phyloP scores from a whole-genome alignment of 2,113 vertebrate genomes.

The Elephantulus edwardii region DNA sequence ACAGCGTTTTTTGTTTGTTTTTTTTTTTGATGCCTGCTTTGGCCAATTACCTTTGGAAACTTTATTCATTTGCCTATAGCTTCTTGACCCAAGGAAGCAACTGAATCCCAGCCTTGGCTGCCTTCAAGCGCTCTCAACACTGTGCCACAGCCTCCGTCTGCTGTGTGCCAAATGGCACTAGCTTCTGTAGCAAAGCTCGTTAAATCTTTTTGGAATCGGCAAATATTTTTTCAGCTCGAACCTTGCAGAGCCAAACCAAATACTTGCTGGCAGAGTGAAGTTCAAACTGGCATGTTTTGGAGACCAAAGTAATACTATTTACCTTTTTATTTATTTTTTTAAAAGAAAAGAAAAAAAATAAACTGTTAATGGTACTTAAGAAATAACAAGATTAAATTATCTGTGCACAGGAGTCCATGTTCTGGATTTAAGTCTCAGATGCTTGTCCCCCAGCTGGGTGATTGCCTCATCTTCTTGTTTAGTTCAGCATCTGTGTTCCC shows the following conservation, averaged over 20 bases:
- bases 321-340: conserved; percentile 54
- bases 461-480: conserved; percentile 64
- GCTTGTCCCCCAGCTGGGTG: conserved; percentile 35
- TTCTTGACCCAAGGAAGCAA: conserved; percentile 77
- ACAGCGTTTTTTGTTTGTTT: no score
- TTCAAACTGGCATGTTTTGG: conserved; percentile 84
- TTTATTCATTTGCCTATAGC: conserved; percentile 79
- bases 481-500: conserved; percentile 8
- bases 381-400: conserved; percentile 78
- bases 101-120: conserved; percentile 75
- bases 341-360: conserved; percentile 74
- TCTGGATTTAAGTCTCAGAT: conserved; percentile 57
- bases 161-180: conserved; percentile 86
- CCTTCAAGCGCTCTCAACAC: conserved; percentile 77
- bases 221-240: conserved; percentile 83
- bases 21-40: conserved; percentile 71
- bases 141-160: conserved; percentile 77
- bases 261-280: conserved; percentile 84
- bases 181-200: conserved; percentile 82
- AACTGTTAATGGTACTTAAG: conserved; percentile 77
- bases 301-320: conserved; percentile 82
- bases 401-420: conserved; percentile 66
- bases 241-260: conserved; percentile 85
- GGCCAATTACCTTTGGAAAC: conserved; percentile 82
- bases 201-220: conserved; percentile 86